Evolutionary conservation across 1,140 invertebrate genomes (phyloP), one percentile per base, ranked within the genome.

Genomic region (Anoplophora glabripennis): DNA sequence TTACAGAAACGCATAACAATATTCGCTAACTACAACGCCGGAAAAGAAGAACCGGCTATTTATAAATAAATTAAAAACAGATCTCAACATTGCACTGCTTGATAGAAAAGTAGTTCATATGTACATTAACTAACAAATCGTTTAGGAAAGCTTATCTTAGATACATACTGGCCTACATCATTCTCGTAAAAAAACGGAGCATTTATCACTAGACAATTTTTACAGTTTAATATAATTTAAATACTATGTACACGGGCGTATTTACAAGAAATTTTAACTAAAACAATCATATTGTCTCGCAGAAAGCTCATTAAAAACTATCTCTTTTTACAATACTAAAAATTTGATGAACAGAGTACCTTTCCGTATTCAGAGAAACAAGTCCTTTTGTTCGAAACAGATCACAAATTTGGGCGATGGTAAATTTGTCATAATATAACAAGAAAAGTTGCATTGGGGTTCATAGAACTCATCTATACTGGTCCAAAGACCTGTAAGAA

Each of bases 41-140:
- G 45, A 14, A 48, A 46, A 44, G 36, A 58, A 45, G 59, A 55
- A 8, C 57, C 38, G 53, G 46, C 28, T 10, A 45, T 54, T 42
- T 58, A 59, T 63, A 62, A 62, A 59, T 53, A 28, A 47, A 44
- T 59, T 63, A 40, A 57, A 53, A 42, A 59, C 37, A 58, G 18
- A 37, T n/a, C 45, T 41, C 33, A 61, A 62, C 46, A 68, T 68
- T 68, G 66, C 66, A 68, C 66, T 68, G 51, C 55, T 63, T 53
- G 28, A 56, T 18, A 18, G 12, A 48, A 47, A 42, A 33, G 42
- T 41, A 53, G 11, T 33, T 17, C 15, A 35, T 38, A 53, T 47
- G 15, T 33, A 54, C 59, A 51, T 37, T 41, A 58, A 38, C 17
- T 12, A 58, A 40, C 47, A 54, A 51, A 53, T 12, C 7, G 14